Conservation (phyloP, 2,888 invertebrate genomes). For the Kryphioiulus occultus region DNA sequence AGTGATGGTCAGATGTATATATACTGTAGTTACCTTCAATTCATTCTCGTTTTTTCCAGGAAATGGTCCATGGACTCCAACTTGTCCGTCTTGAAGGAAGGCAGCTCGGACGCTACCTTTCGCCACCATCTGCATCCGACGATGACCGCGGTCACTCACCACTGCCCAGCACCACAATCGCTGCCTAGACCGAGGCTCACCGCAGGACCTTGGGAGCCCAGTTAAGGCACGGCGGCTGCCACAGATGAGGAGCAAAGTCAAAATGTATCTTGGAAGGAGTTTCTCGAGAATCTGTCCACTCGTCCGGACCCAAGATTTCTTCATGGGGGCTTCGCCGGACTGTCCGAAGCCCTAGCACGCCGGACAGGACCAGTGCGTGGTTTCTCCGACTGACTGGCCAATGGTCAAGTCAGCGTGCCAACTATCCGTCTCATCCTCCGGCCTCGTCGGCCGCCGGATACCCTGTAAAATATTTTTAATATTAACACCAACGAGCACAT, state of each 20-base stretch:
- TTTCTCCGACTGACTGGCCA: background rate
- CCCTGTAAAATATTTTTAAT: background rate
- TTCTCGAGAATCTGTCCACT: background rate
- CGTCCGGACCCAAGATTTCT: background rate
- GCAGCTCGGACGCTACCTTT: conserved; percentile 55
- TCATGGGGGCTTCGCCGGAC: no score
- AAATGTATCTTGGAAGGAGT: background rate
- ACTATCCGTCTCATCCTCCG: background rate
- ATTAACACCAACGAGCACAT: background rate
- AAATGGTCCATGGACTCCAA: conserved; percentile 67
- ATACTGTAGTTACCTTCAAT: no score
- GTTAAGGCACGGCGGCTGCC: background rate
- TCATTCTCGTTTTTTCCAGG: conserved; percentile 59
- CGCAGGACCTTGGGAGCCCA: conserved; percentile 24
- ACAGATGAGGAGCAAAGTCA: background rate
- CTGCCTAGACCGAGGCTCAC: background rate
- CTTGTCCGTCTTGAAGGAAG: conserved; percentile 67
- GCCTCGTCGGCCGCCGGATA: background rate
- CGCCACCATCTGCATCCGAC: background rate
- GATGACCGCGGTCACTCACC: background rate
- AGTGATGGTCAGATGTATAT: no score
- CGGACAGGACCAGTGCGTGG: background rate
- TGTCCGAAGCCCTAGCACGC: no score
- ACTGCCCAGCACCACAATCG: background rate
- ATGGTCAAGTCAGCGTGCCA: background rate